Conservation (phyloP, 2,888 invertebrate genomes). For the Lutraria lutraria region DNA sequence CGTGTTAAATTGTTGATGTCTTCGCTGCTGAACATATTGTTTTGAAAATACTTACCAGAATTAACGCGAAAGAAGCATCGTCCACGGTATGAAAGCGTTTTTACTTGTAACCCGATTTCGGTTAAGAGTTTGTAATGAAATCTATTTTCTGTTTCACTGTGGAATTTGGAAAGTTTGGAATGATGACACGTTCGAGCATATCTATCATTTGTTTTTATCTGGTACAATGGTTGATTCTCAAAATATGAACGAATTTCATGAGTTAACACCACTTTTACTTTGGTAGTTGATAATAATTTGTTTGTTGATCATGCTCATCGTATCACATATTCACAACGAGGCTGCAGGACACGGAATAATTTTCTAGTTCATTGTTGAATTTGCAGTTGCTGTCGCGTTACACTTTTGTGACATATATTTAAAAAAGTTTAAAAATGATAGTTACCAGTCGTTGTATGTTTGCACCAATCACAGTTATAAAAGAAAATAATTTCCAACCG, state of each 20-base stretch:
- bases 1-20: background rate
- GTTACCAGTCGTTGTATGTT: background rate
- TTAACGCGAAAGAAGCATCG: background rate
- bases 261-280: background rate
- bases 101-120: slow-evolving; percentile 25
- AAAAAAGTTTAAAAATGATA: slow-evolving; percentile 25
- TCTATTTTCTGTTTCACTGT: background rate
- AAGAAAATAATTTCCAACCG: background rate
- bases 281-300: background rate
- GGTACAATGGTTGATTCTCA: background rate
- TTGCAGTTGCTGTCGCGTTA: background rate
- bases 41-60: background rate
- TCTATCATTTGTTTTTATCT: background rate
- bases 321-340: slow-evolving; percentile 38
- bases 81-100: background rate
- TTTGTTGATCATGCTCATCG: background rate
- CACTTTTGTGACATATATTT: slow-evolving; percentile 9
- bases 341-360: slow-evolving; percentile 47
- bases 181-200: background rate
- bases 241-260: background rate
- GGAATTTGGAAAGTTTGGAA: background rate
- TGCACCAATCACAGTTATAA: too few relatives aligned
- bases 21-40: background rate
- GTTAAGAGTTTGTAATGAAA: slow-evolving; percentile 22
- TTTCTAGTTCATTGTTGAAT: background rate